Evolutionary conservation across 2,797 vertebrate genomes (phyloP).

Genomic region (Lithobates pipiens): DNA sequence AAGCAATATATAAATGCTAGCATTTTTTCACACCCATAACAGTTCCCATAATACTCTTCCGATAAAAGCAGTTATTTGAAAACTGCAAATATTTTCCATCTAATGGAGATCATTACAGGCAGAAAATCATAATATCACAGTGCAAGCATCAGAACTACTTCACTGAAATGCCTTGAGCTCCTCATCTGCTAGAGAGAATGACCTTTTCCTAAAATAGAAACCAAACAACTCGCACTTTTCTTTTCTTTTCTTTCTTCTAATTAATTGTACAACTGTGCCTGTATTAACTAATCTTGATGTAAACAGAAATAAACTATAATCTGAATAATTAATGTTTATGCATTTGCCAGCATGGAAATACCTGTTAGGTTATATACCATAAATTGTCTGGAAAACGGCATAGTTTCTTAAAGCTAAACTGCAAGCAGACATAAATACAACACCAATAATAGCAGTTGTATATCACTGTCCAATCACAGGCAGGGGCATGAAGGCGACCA

Average conservation of each 20-base stretch:
- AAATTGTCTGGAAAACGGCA: background rate
- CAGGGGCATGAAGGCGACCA: too few species aligned
- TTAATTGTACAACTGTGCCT: background rate
- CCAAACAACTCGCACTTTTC: background rate
- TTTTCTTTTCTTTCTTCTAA: background rate
- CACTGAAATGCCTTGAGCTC: background rate
- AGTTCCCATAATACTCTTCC: background rate
- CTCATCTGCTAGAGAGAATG: slow-evolving; percentile 24
- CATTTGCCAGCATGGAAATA: slow-evolving; percentile 17
- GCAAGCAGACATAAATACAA: background rate
- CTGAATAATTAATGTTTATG: slow-evolving; percentile 28
- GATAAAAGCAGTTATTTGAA: background rate
- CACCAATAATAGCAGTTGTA: background rate
- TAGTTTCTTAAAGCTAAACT: background rate
- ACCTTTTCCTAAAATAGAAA: slow-evolving; percentile 18
- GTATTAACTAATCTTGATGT: background rate
- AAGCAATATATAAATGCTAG: background rate
- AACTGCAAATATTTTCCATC: background rate
- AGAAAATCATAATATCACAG: slow-evolving; percentile 20
- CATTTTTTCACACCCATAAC: background rate
- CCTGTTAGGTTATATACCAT: background rate
- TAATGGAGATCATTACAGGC: slow-evolving; percentile 17
- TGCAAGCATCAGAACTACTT: slow-evolving; percentile 22
- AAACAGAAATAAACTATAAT: background rate
- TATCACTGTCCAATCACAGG: background rate